These are phyloP conservation scores for Cosmopolites sordidus DNA, from an alignment of 2,888 invertebrate species.

Conservation along the genomic window DNA sequence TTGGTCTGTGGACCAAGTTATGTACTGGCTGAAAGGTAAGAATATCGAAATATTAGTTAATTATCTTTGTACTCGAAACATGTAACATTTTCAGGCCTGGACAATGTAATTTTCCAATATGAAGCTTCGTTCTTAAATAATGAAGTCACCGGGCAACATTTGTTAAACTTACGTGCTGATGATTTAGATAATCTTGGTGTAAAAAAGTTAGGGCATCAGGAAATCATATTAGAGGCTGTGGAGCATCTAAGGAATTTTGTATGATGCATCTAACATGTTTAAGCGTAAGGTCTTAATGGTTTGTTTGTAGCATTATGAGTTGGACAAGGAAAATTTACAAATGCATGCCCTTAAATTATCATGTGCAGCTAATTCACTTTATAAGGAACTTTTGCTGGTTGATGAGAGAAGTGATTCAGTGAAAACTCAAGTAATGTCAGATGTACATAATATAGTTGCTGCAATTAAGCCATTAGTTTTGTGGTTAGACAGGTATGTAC, in stretches of 20 bases:
- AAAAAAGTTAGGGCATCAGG: slow-evolving; percentile 85
- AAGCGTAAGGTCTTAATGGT: neutral
- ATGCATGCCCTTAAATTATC: slow-evolving; percentile 79
- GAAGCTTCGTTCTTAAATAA: slow-evolving; percentile 75
- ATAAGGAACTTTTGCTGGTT: slow-evolving; percentile 61
- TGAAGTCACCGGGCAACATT: slow-evolving; percentile 74
- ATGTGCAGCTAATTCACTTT: slow-evolving; percentile 74
- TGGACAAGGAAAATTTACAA: slow-evolving; percentile 89
- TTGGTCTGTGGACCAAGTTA: slow-evolving; percentile 87
- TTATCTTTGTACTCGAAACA: slow-evolving; percentile 1
- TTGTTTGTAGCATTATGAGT: slow-evolving; percentile 74
- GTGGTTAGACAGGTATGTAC: slow-evolving; percentile 77
- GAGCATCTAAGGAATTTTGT: slow-evolving; percentile 86
- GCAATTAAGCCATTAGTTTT: slow-evolving; percentile 83
- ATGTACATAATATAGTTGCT: slow-evolving; percentile 79
- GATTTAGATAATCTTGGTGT: slow-evolving; percentile 86
- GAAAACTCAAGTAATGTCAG: slow-evolving; percentile 75
- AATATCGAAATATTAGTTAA: slow-evolving; percentile 19
- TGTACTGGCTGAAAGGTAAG: slow-evolving; percentile 84
- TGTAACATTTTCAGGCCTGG: slow-evolving; percentile 60
- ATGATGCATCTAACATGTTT: slow-evolving; percentile 43
- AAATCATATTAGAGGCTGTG: slow-evolving; percentile 87
- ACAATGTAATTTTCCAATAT: slow-evolving; percentile 74
- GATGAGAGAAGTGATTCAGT: slow-evolving; percentile 55
- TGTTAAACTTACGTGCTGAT: slow-evolving; percentile 80